Conservation (phyloP, 2,888 invertebrate species). For the Philereme transversata region DNA sequence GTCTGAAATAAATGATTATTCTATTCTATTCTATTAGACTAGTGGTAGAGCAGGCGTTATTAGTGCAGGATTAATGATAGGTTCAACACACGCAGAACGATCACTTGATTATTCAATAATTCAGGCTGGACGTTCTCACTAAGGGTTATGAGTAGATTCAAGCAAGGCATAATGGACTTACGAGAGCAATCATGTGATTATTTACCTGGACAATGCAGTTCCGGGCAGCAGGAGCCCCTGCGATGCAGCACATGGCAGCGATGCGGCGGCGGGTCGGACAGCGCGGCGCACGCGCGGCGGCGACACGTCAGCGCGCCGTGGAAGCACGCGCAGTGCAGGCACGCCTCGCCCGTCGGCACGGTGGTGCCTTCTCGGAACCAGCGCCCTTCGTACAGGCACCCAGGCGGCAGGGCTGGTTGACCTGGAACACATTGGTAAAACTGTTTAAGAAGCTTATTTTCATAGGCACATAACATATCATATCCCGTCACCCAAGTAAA, state of each 20-base stretch:
- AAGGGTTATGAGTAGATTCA: too few relatives aligned
- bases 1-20: too few relatives aligned
- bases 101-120: too few relatives aligned
- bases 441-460: background rate
- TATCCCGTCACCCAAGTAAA: too few relatives aligned
- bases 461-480: too few relatives aligned
- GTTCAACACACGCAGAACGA: too few relatives aligned
- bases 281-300: constrained; percentile 89
- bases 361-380: constrained; percentile 86
- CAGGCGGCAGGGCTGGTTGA: constrained; percentile 53
- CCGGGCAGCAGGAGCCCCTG: constrained; percentile 89
- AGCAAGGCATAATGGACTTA: too few relatives aligned
- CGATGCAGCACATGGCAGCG: constrained; percentile 89
- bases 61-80: too few relatives aligned
- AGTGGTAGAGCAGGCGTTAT: too few relatives aligned
- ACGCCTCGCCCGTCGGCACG: constrained; percentile 89
- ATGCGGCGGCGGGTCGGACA: constrained; percentile 89
- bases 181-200: too few relatives aligned
- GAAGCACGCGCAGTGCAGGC: constrained; percentile 90
- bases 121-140: too few relatives aligned
- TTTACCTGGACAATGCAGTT: constrained; percentile 89
- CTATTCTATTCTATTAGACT: too few relatives aligned
- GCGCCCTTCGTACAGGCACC: constrained; percentile 89
- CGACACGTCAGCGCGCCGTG: constrained; percentile 90
- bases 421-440: constrained; percentile 6